These are phyloP conservation scores for Drosophila varians DNA, from an alignment of 1,140 invertebrate genomes.

Conservation along the genomic window DNA sequence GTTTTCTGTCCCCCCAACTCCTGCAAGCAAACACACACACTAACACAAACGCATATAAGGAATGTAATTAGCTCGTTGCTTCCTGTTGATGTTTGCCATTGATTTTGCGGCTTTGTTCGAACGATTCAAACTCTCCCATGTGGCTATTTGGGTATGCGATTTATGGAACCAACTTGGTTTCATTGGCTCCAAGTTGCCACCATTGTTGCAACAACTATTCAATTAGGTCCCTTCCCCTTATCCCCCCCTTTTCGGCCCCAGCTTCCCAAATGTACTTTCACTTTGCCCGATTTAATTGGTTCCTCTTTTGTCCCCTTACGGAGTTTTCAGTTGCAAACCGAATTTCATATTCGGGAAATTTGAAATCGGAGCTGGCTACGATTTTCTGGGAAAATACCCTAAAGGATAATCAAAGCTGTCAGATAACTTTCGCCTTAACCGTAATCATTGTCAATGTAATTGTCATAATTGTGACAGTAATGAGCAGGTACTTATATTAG, in stretches of 20 bases:
- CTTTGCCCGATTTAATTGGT: constrained; percentile 28
- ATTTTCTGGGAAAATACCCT: background rate
- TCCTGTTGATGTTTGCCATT: constrained; percentile 53
- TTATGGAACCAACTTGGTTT: constrained; percentile 40
- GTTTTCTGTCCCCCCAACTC: constrained; percentile 41
- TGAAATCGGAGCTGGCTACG: background rate
- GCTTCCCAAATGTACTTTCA: constrained; percentile 7
- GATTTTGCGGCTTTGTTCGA: constrained; percentile 48
- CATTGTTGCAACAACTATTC: constrained; percentile 50
- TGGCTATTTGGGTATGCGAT: constrained; percentile 48
- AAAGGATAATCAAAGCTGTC: background rate
- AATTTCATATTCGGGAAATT: background rate
- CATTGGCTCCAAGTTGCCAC: constrained; percentile 28
- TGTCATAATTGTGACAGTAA: constrained; percentile 23
- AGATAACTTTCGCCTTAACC: constrained; percentile 11
- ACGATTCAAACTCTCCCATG: constrained; percentile 49
- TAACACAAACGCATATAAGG: background rate
- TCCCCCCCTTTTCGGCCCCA: background rate
- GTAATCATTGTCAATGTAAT: constrained; percentile 33
- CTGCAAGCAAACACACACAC: constrained; percentile 13
- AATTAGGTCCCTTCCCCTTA: constrained; percentile 22
- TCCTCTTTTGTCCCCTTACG: constrained; percentile 1
- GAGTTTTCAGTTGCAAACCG: constrained; percentile 3
- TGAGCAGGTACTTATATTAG: background rate
- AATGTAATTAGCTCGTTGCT: constrained; percentile 52